Percentiles rank a stretch among this genome's conserved stretches.
phyloP scores from a whole-genome alignment of 2,888 invertebrate species.

The Alviniconcha strummeri region DNA sequence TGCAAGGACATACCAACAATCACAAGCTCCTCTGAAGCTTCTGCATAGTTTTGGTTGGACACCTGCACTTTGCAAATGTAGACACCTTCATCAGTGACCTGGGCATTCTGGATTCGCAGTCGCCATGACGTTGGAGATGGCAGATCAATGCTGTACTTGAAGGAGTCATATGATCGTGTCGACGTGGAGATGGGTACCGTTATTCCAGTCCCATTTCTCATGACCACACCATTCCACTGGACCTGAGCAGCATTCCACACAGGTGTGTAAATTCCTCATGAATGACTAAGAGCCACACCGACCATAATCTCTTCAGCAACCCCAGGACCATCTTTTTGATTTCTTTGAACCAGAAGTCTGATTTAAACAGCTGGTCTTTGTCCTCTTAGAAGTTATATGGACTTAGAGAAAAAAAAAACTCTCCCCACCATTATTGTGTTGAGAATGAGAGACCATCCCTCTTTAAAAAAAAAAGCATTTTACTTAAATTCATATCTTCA shows the following conservation, averaged over 20 bases:
- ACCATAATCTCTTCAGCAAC: no score
- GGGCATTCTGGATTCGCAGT: constrained; percentile 61
- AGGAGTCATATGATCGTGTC: constrained; percentile 58
- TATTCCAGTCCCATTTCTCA: constrained; percentile 12
- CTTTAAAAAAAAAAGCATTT: no score
- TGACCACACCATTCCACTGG: constrained; percentile 34
- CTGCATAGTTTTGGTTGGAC: constrained; percentile 53
- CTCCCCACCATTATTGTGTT: no score
- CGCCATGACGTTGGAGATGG: constrained; percentile 64
- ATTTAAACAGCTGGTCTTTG: no score
- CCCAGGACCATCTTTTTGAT: no score
- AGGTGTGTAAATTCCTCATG: not conserved
- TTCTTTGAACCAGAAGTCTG: no score
- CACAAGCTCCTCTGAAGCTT: constrained; percentile 22
- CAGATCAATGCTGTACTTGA: constrained; percentile 60
- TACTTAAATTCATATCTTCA: no score
- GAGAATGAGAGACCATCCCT: no score
- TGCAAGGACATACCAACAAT: constrained; percentile 36
- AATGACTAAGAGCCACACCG: no score
- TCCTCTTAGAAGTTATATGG: no score
- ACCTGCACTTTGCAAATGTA: constrained; percentile 63
- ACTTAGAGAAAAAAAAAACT: no score
- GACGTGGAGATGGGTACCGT: constrained; percentile 50
- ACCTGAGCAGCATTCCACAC: constrained; percentile 29
- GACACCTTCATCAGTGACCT: constrained; percentile 56